A percentile compares a stretch with the other conserved stretches of the same genome.
Conservation (phyloP, 2,113 vertebrate species). For the Argyrosomus japonicus region DNA sequence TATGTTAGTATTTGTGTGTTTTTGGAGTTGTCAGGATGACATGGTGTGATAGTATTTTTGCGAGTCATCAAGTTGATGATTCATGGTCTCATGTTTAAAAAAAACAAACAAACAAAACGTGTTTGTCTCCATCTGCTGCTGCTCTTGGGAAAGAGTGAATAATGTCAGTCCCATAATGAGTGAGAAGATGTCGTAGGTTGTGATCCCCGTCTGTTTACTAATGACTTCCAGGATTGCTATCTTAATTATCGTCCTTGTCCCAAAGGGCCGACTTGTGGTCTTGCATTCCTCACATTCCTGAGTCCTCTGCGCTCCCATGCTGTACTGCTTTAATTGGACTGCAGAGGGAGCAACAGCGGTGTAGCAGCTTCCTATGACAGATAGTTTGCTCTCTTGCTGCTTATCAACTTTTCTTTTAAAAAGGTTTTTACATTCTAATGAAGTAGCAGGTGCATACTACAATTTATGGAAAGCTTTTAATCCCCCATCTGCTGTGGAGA, state of each 20-base stretch:
- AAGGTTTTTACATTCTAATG: neutral
- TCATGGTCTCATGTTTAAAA: conserved; percentile 9
- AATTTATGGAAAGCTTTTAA: neutral
- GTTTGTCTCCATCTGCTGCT: conserved; percentile 62
- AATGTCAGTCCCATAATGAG: neutral
- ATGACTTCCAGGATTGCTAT: conserved; percentile 1
- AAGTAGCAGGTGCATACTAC: neutral
- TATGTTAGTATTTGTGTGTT: neutral
- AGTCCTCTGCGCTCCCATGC: neutral
- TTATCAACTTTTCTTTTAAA: no score
- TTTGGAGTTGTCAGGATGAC: conserved; percentile 24
- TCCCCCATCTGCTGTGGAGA: neutral
- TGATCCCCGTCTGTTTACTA: conserved; percentile 7
- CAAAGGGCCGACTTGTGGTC: conserved; percentile 7
- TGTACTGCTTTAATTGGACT: conserved; percentile 25
- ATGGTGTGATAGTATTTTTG: neutral
- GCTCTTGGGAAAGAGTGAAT: conserved; percentile 8
- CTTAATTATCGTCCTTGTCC: neutral
- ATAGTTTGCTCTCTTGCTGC: no score
- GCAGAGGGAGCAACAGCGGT: conserved; percentile 58
- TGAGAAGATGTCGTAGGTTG: neutral
- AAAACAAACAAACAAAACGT: neutral
- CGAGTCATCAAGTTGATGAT: conserved; percentile 43
- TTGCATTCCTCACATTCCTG: conserved; percentile 59
- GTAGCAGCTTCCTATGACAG: neutral